Conservation (phyloP, 2,113 vertebrate species). For the Pogona vitticeps region DNA sequence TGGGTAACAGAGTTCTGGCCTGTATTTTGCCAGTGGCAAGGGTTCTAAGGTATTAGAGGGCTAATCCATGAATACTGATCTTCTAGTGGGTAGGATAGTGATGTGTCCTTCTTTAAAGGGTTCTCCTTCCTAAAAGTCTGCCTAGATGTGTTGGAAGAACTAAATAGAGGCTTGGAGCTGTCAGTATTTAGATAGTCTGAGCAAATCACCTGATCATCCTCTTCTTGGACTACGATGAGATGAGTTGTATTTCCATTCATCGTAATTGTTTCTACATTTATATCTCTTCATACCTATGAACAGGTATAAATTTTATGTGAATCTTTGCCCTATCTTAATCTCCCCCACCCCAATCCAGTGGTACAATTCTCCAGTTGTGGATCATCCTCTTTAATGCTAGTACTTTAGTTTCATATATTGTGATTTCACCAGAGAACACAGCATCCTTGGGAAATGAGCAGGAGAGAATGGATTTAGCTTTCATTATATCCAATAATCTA, state of each 20-base stretch:
- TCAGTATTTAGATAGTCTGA: background rate
- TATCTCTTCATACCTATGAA: background rate
- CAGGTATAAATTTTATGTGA: background rate
- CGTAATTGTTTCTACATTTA: background rate
- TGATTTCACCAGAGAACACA: background rate
- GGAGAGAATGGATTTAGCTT: background rate
- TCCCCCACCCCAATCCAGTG: no score
- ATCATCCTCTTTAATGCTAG: constrained; percentile 14
- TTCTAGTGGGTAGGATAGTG: background rate
- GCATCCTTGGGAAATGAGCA: constrained; percentile 39
- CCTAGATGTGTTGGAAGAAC: no score
- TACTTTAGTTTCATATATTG: constrained; percentile 49
- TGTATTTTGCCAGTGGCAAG: constrained; percentile 33
- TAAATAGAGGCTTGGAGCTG: no score
- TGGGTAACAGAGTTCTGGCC: no score
- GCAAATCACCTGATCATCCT: background rate
- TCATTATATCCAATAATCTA: background rate
- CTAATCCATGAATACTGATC: constrained; percentile 25
- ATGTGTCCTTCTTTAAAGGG: background rate
- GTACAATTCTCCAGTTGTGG: constrained; percentile 29
- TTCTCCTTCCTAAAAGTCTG: background rate
- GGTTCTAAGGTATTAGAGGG: constrained; percentile 12
- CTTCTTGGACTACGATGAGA: background rate
- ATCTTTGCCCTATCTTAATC: background rate
- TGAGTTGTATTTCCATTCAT: background rate